A percentile compares a stretch with the other conserved stretches of the same genome.
Conservation (phyloP, 2,113 vertebrate genomes). For the Halichoeres trimaculatus region DNA sequence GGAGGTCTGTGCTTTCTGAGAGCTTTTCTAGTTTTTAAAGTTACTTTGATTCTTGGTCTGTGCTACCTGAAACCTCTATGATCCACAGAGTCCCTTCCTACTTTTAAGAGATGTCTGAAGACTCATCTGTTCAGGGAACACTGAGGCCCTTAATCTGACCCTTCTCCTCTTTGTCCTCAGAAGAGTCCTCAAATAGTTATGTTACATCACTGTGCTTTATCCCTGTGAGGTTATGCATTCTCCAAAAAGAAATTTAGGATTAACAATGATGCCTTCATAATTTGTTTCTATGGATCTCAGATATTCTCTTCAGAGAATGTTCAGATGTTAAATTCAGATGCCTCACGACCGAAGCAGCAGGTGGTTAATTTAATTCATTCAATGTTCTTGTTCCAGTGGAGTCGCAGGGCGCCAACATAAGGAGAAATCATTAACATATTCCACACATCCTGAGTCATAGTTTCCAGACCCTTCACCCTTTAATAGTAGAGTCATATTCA, state of each 20-base stretch:
- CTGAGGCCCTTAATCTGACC: too few species aligned
- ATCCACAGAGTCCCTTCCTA: too few species aligned
- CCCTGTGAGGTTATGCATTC: neutral
- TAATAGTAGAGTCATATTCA: neutral
- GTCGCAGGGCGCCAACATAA: constrained; percentile 12
- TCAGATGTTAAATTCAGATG: constrained; percentile 4
- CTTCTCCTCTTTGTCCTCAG: too few species aligned
- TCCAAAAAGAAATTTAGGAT: too few species aligned
- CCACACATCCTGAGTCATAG: constrained; percentile 9
- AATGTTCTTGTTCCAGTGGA: constrained; percentile 26
- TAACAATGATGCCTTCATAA: too few species aligned
- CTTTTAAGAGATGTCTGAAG: too few species aligned
- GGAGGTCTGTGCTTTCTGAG: too few species aligned
- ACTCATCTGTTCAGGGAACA: too few species aligned
- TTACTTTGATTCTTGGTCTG: too few species aligned
- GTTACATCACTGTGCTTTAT: neutral
- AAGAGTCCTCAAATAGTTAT: too few species aligned
- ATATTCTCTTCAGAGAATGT: neutral
- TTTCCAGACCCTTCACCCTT: neutral
- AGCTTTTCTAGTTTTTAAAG: too few species aligned
- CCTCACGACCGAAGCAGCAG: constrained; percentile 36
- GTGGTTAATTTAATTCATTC: constrained; percentile 50
- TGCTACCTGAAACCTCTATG: too few species aligned
- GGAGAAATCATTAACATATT: constrained; percentile 31
- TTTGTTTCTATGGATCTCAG: neutral